Evolutionary conservation across 2,888 invertebrate genomes (phyloP), one percentile per base, ranked within the genome.

Genomic region (Megalurothrips usitatus): DNA sequence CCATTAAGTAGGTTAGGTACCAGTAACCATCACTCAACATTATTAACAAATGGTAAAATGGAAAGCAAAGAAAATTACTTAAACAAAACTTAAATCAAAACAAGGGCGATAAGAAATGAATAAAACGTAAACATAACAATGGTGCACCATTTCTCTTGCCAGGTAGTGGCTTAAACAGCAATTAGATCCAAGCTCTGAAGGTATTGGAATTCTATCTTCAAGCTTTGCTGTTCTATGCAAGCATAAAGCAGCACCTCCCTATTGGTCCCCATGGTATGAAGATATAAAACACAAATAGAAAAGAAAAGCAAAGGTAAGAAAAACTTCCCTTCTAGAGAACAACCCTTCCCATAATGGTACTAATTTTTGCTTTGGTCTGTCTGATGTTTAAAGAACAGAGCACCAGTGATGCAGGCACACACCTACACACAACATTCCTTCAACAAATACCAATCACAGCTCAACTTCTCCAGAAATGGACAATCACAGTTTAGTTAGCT

Each of bases 331-430:
- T 26, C 26, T 26, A 26, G 23, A 75, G 23, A 26, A 26, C 68
- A 26, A 23, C 23, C 26, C 26, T 75, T 26, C 26, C 68, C 68
- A 68, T 19, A 58, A n/a, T 58, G 58, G n/a, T 58, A 58, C 17
- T 19, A 58, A 58, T 58, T 68, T 26, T 26, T 75, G 12, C 23
- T 75, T 75, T 75, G 26, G 68, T 75, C 68, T 75, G 26, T 26
- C 68, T 26, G 68, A 75, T 75, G 26, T 75, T 12, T 26, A 75
- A 58, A 12, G 26, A 75, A 23, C 8, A 75, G 68, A 75, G 68
- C 68, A 75, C 68, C 68, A 75, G 68, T 75, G 68, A 75, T 75
- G 68, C 68, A 75, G 68, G 68, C 68, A 75, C 68, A 75, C 68
- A 75, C 68, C 68, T 26, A 23, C 17, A 19, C 17, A 11, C 68